Evolutionary conservation across 2,113 vertebrate species (phyloP), one percentile per base, ranked within the genome.

Genomic region (Microcebus tavaratra): DNA sequence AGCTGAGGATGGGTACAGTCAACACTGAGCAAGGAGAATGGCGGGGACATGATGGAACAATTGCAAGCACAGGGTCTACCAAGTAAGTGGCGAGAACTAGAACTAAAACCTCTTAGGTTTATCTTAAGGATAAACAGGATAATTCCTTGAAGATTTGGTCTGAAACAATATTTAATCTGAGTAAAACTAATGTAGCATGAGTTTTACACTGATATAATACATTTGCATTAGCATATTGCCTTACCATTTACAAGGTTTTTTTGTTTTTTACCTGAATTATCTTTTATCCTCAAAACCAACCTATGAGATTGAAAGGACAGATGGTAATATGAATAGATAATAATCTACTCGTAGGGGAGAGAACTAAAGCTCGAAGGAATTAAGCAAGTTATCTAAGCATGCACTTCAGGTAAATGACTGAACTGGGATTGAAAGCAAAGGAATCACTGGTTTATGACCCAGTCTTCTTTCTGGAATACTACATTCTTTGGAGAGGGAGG

Each of bases 141-240:
- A 29, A 72, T 88, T 86, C 14, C 18, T 88, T 73, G 34, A 57
- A 57, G 27, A 88, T 39, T 59, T 94, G 76, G 14, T 45, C 63
- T 90, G 53, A 84, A 75, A 68, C 70, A 17, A 55, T 83, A 75
- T 2, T 73, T 86, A 83, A 86, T 76, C 70, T 88, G 42, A 81
- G 36, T 31, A 83, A 93, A 91, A 90, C 59, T 13, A 83, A 12
- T 34, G 17, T 23, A 48, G 39, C 21, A 0, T 55, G 76, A 29
- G 5, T 96, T 76, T 94, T 61, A 90, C 9, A 7, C 72, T 92
- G 68, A 6, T 79, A 29, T 15, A 31, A 61, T 72, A 31, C 29
- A 39, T 85, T 88, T 92, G 73, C 20, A 29, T 92, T 73, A 39
- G 11, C 39, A n/a, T 67, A 39, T 75, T 88, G 45, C 63, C 94